Percentiles rank a stretch among this genome's conserved stretches.
Conservation (phyloP, 2,113 vertebrate species). For the Sakesphorus luctuosus region DNA sequence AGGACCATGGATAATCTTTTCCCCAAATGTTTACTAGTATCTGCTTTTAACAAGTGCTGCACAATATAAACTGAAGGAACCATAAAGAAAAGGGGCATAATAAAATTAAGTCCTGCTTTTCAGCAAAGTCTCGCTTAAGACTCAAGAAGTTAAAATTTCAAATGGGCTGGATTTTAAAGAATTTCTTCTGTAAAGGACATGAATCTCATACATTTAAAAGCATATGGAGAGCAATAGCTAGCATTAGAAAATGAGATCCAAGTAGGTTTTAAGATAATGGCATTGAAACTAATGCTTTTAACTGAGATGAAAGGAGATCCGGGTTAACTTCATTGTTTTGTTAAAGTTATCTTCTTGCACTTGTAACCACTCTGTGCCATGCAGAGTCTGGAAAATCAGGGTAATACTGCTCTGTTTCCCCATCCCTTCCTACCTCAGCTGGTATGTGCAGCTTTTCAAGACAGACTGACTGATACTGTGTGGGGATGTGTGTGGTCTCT, state of each 20-base stretch:
- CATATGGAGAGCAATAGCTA: not conserved
- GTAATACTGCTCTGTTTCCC: not conserved
- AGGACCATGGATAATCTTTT: conserved; percentile 8
- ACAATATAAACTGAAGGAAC: conserved; percentile 16
- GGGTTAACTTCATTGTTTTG: not conserved
- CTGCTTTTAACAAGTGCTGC: conserved; percentile 15
- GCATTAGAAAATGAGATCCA: not conserved
- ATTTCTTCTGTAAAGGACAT: not conserved
- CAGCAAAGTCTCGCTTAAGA: not conserved
- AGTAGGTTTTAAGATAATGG: not conserved
- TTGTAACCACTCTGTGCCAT: not conserved
- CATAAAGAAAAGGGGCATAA: not conserved
- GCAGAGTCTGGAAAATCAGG: not conserved
- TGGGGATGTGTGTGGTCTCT: conserved; percentile 13
- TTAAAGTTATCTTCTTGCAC: not conserved
- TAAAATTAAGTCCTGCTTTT: conserved; percentile 28
- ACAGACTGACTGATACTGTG: not conserved
- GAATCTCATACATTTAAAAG: not conserved
- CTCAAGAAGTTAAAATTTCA: not conserved
- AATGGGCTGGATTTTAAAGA: not conserved
- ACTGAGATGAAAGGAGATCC: not conserved
- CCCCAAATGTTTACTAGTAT: conserved; percentile 21
- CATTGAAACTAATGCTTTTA: not conserved
- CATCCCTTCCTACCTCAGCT: not conserved
- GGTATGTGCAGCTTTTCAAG: not conserved